Percentiles rank a stretch among this genome's conserved stretches.
Evolutionary conservation across 1,140 invertebrate species (phyloP).

Genomic region (Dysdera silvatica): DNA sequence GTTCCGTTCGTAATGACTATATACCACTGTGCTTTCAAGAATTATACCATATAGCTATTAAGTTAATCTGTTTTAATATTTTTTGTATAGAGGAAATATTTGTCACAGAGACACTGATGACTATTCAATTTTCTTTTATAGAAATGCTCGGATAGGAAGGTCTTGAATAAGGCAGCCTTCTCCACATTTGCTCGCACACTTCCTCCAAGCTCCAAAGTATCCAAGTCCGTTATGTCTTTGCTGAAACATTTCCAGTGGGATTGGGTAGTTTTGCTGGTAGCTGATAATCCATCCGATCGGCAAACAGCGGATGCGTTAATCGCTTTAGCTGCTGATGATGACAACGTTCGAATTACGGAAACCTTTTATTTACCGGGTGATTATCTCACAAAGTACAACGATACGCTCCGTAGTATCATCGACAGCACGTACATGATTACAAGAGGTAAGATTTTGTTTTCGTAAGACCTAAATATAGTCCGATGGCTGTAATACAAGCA

Average conservation of each 20-base stretch:
- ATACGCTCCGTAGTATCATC: slow-evolving; percentile 29
- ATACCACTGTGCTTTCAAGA: too few relatives aligned
- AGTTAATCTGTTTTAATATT: too few relatives aligned
- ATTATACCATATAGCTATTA: too few relatives aligned
- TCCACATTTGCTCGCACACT: slow-evolving; percentile 76
- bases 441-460: slow-evolving; percentile 25
- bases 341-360: slow-evolving; percentile 55
- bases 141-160: slow-evolving; percentile 72
- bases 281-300: slow-evolving; percentile 54
- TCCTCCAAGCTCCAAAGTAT: slow-evolving; percentile 65
- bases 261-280: slow-evolving; percentile 57
- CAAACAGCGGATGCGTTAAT: slow-evolving; percentile 59
- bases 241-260: slow-evolving; percentile 63
- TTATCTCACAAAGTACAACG: slow-evolving; percentile 30
- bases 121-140: slow-evolving; percentile 48
- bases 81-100: too few relatives aligned
- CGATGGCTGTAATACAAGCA: too few relatives aligned
- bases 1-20: too few relatives aligned
- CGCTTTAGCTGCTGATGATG: slow-evolving; percentile 51
- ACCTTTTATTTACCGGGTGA: slow-evolving; percentile 41
- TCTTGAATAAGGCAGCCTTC: slow-evolving; percentile 62
- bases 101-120: too few relatives aligned
- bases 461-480: too few relatives aligned
- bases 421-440: slow-evolving; percentile 30
- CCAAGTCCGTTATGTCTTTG: slow-evolving; percentile 54